Conservation (phyloP, 1,140 invertebrate species). For the Theocolax elegans region DNA sequence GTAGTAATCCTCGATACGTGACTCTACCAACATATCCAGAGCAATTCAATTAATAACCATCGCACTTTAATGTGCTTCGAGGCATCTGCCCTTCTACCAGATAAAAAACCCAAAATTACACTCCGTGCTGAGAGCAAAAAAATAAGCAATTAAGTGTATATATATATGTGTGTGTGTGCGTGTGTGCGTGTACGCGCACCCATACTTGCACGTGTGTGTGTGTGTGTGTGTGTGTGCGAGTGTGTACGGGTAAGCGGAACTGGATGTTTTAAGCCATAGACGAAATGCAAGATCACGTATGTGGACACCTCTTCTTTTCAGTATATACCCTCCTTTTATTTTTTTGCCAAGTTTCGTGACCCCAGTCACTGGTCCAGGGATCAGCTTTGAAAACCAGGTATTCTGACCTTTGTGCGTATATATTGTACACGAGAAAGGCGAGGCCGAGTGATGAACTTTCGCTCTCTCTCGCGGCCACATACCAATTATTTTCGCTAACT, state of each 20-base stretch:
- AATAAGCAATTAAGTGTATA: too few relatives aligned
- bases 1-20: not conserved
- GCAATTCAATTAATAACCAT: not conserved
- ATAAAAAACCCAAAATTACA: not conserved
- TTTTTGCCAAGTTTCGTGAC: constrained; percentile 14
- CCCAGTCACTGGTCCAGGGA: constrained; percentile 1
- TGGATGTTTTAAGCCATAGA: too few relatives aligned
- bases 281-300: too few relatives aligned
- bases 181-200: too few relatives aligned
- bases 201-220: not conserved
- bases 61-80: not conserved
- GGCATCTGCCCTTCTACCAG: not conserved
- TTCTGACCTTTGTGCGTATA: too few relatives aligned
- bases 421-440: too few relatives aligned
- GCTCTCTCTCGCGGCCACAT: not conserved
- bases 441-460: too few relatives aligned
- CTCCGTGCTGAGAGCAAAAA: not conserved
- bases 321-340: too few relatives aligned
- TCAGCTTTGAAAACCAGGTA: too few relatives aligned
- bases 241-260: not conserved
- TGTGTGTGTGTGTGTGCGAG: not conserved
- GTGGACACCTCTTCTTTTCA: too few relatives aligned
- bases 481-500: not conserved
- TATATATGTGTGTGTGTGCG: not conserved
- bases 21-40: not conserved